Evolutionary conservation across 2,113 vertebrate genomes (phyloP).

Genomic region (Psilopsiagon aurifrons): DNA sequence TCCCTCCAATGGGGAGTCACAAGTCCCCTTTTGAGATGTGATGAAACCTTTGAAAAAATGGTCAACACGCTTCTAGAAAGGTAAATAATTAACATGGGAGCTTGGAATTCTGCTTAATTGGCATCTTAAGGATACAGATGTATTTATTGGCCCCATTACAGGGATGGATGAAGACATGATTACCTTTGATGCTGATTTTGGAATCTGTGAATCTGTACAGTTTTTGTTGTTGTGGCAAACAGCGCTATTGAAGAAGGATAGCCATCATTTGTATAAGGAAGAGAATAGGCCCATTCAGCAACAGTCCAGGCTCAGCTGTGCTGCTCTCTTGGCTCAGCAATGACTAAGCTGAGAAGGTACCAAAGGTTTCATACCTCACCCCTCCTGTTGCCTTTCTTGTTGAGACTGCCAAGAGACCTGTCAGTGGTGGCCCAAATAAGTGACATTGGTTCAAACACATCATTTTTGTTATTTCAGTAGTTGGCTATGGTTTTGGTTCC

Average conservation of each 20-base stretch:
- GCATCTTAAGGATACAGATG: background rate
- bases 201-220: background rate
- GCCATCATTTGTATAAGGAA: background rate
- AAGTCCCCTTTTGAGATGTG: slow-evolving; percentile 93
- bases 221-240: background rate
- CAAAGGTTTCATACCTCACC: background rate
- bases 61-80: slow-evolving; percentile 91
- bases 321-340: background rate
- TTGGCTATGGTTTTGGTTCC: background rate
- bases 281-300: background rate
- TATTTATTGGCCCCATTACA: background rate
- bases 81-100: slow-evolving; percentile 71
- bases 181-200: background rate
- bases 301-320: background rate
- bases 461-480: background rate
- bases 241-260: background rate
- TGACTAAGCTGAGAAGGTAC: background rate
- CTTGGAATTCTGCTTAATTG: background rate
- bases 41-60: slow-evolving; percentile 98
- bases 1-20: slow-evolving; percentile 96
- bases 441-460: background rate
- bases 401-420: background rate
- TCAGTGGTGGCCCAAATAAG: background rate
- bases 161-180: background rate
- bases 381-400: background rate